phyloP scores from a whole-genome alignment of 2,797 vertebrate species.

The Cichlasoma orientale region DNA sequence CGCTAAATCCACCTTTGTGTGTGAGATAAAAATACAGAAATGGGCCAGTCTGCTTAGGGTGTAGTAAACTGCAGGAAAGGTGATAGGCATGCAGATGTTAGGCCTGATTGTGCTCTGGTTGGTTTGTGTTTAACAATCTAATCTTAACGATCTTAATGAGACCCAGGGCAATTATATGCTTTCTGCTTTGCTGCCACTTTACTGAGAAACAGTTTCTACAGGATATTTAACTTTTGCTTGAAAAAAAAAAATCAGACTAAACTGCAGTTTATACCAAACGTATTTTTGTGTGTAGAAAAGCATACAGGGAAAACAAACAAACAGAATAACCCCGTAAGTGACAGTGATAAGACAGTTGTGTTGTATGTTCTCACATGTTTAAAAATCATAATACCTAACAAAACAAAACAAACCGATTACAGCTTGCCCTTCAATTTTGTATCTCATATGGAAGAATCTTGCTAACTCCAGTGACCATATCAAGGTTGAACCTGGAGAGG shows the following conservation, averaged over 20 bases:
- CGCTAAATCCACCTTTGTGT: neutral
- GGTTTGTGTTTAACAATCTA: neutral
- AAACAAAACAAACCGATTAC: neutral
- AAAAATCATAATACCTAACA: neutral
- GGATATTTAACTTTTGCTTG: slow-evolving; percentile 4
- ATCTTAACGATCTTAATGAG: slow-evolving; percentile 10
- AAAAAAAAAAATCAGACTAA: neutral
- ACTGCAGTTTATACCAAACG: neutral
- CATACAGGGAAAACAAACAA: neutral
- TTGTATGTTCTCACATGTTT: neutral
- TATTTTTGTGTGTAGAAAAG: neutral
- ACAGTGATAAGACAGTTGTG: neutral
- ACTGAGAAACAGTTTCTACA: slow-evolving; percentile 10
- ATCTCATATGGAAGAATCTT: neutral
- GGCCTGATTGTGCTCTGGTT: neutral
- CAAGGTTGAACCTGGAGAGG: neutral
- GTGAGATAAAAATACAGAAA: slow-evolving; percentile 18
- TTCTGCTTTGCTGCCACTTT: slow-evolving; percentile 18
- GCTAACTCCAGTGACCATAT: neutral
- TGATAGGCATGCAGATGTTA: neutral
- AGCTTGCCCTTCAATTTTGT: neutral
- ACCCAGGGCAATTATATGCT: neutral
- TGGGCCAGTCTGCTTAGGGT: neutral
- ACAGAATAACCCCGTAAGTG: neutral
- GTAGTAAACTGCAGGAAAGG: neutral